phyloP scores from a whole-genome alignment of 2,797 vertebrate genomes.

The Liasis olivaceus region DNA sequence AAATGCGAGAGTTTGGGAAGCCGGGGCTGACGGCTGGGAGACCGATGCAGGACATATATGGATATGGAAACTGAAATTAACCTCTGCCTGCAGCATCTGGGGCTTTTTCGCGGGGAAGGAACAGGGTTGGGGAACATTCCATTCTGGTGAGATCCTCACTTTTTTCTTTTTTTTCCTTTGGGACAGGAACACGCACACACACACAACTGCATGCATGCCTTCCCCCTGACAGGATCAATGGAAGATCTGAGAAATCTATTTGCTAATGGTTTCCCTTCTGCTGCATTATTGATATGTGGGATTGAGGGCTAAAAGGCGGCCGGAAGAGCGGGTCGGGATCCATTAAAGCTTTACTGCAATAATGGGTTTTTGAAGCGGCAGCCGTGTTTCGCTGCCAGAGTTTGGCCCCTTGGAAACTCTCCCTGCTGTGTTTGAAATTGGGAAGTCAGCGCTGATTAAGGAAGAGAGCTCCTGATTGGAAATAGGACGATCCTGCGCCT shows the following conservation, averaged over 20 bases:
- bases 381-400: not conserved
- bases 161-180: too few species aligned
- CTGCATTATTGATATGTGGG: not conserved
- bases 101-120: not conserved
- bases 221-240: not conserved
- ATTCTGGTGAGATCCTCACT: not conserved
- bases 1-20: not conserved
- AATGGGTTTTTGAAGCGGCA: not conserved
- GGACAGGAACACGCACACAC: not conserved
- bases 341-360: not conserved
- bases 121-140: conserved; percentile 1
- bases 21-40: not conserved
- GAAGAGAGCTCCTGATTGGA: not conserved
- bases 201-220: not conserved
- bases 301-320: not conserved
- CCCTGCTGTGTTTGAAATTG: not conserved
- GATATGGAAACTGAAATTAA: not conserved
- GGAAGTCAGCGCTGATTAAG: not conserved
- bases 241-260: not conserved
- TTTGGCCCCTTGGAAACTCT: not conserved
- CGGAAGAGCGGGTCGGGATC: not conserved
- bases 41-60: conserved; percentile 24
- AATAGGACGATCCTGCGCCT: not conserved
- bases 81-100: not conserved
- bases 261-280: not conserved